phyloP scores from a whole-genome alignment of 2,888 invertebrate species.

The Nomada hirtipes region DNA sequence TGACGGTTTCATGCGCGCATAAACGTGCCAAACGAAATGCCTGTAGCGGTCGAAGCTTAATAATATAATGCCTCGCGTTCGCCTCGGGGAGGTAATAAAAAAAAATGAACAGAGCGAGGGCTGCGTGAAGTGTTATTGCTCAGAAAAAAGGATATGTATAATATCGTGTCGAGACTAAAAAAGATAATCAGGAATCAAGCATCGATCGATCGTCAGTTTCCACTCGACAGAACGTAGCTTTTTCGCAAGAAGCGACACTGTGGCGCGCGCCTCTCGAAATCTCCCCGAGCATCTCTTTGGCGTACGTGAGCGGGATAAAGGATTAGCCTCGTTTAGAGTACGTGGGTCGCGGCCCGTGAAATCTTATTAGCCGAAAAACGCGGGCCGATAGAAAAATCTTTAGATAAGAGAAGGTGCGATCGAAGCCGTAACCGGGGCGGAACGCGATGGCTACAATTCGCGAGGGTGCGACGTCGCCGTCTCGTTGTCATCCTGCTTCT shows the following conservation, averaged over 20 bases:
- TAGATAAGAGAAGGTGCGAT: conserved; percentile 50
- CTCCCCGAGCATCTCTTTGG: conserved; percentile 44
- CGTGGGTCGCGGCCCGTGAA: conserved; percentile 44
- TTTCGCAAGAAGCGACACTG: conserved; percentile 30
- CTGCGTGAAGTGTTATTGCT: background rate
- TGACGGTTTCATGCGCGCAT: conserved; percentile 32
- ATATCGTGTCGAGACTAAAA: background rate
- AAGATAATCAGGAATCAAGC: conserved; percentile 49
- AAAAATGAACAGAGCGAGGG: background rate
- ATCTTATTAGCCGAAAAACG: conserved; percentile 66
- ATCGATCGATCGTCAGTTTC: conserved; percentile 40
- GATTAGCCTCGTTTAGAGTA: conserved; percentile 58
- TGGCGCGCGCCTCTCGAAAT: conserved; percentile 49
- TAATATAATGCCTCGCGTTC: conserved; percentile 18
- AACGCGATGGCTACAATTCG: background rate
- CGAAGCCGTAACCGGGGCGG: conserved; percentile 26
- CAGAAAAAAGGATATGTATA: background rate
- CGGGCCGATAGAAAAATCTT: background rate
- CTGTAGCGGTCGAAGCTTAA: conserved; percentile 5
- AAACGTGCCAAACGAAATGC: background rate
- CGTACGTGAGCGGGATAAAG: conserved; percentile 66
- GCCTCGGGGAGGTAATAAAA: no score
- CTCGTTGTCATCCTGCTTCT: background rate
- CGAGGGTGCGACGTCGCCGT: background rate
- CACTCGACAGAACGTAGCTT: conserved; percentile 40